Evolutionary conservation across 2,888 invertebrate genomes (phyloP).

Genomic region (Timema cristinae): DNA sequence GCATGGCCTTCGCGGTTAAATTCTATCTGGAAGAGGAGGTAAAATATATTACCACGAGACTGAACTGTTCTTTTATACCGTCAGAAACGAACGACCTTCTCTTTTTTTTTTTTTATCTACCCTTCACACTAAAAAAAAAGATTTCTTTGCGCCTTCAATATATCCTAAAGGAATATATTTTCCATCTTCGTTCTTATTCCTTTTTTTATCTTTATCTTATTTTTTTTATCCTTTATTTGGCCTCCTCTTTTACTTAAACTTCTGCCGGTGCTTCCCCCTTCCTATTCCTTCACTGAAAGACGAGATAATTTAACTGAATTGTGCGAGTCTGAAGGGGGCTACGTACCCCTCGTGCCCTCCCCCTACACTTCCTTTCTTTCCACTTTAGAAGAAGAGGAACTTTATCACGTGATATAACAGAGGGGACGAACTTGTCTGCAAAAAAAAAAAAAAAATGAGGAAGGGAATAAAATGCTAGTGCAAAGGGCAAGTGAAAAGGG

Average conservation of each 20-base stretch:
- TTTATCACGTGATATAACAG: constrained; percentile 29
- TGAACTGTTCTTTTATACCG: neutral
- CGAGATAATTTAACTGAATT: constrained; percentile 31
- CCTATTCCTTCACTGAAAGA: constrained; percentile 18
- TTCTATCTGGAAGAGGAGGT: constrained; percentile 6
- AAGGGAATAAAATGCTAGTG: neutral
- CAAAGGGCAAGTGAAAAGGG: neutral
- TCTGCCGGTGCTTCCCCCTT: constrained; percentile 18
- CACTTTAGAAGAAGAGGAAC: constrained; percentile 20
- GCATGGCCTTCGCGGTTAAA: constrained; percentile 10
- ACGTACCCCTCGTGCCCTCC: neutral
- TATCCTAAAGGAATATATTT: constrained; percentile 15
- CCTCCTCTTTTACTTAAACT: constrained; percentile 16
- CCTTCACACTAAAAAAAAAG: neutral
- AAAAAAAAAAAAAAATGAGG: constrained; percentile 16
- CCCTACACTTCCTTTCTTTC: neutral
- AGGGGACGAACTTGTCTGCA: constrained; percentile 21
- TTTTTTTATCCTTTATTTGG: constrained; percentile 18
- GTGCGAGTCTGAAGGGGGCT: constrained; percentile 20
- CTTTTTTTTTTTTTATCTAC: too few species aligned
- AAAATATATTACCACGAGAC: constrained; percentile 10
- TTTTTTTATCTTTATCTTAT: constrained; percentile 15
- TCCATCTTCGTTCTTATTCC: constrained; percentile 1
- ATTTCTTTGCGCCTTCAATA: neutral
- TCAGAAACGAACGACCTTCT: too few species aligned